Base-by-base conservation (phyloP, 2,888 invertebrate genomes). In the Catocala sponsa region DNA sequence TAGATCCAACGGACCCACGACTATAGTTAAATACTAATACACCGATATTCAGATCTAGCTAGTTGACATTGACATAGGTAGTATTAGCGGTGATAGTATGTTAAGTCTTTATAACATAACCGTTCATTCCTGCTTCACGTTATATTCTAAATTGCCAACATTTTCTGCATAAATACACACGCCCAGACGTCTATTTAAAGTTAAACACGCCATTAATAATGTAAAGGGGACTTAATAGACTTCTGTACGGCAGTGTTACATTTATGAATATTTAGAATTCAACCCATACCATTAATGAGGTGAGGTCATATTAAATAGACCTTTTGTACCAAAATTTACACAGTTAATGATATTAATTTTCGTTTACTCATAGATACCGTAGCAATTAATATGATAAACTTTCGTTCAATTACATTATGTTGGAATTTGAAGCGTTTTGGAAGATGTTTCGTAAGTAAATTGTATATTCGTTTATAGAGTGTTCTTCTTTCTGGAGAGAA, bases 211-310 rank as follows among this genome's bases (percentile, higher is more conserved):
- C 42, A 54, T 56, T 56, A 72, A 51, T 43, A 63, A 66, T 44
- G 54, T 62, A 61, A 57, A 67, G 55, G 32, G 55, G 56, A 59
- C 38, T 59, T 66, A 75, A 75, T 69, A 67, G 64, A 67, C 63
- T 65, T 62, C 53, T 62, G 44, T 68, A 70, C 63, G 53, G 42
- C 56, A 9, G 68, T 67, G 59, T 65, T 63, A 70, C 48, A 47
- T 47, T 62, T 68, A 66, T 78, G 68, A 76, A 76, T 76, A 76
- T 78, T 78, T 72, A 67, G 68, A 70, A 72, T 70, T 68, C 59
- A 78, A 61, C 58, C 56, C 50, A 44, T 56, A 65, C 62, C 53
- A 59, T 52, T 76, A 69, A 78, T 78, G 70, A 74, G 65, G 56
- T 56, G 61, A 63, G 70, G 59, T 67, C 61, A 57, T 63, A 65